Conservation (phyloP, 2,888 invertebrate genomes). For the Cephus pygmeus region DNA sequence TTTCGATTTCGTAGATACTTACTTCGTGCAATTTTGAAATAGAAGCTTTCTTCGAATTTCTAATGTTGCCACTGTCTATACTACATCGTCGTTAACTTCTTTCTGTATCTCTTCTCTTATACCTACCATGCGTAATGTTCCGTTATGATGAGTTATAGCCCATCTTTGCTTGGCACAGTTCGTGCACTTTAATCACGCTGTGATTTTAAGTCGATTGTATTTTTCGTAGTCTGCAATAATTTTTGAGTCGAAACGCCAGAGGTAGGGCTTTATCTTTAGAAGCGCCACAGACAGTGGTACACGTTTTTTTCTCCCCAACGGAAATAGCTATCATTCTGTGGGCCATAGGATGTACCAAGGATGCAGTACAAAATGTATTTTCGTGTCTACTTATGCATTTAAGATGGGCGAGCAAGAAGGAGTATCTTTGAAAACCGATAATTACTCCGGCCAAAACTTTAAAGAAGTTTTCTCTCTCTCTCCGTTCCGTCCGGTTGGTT, state of each 20-base stretch:
- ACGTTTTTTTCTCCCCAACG: conserved; percentile 47
- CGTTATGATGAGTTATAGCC: not conserved
- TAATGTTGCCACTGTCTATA: not conserved
- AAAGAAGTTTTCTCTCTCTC: not conserved
- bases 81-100: not conserved
- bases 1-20: not conserved
- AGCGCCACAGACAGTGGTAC: conserved; percentile 43
- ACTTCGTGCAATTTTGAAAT: not conserved
- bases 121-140: not conserved
- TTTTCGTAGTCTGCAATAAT: conserved; percentile 25
- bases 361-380: conserved; percentile 53
- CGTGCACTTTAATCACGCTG: not conserved
- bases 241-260: conserved; percentile 42
- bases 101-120: not conserved
- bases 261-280: conserved; percentile 56
- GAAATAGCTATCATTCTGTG: conserved; percentile 63
- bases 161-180: not conserved
- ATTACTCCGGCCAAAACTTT: not conserved
- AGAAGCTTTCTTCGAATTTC: not conserved
- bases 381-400: conserved; percentile 34
- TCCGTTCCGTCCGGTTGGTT: not conserved
- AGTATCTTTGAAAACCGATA: conserved; percentile 25
- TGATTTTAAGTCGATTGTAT: not conserved
- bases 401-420: conserved; percentile 29
- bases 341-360: conserved; percentile 37